Conservation (phyloP, 53 echinoderm and acorn worm species). For the Zoroaster sp. region DNA sequence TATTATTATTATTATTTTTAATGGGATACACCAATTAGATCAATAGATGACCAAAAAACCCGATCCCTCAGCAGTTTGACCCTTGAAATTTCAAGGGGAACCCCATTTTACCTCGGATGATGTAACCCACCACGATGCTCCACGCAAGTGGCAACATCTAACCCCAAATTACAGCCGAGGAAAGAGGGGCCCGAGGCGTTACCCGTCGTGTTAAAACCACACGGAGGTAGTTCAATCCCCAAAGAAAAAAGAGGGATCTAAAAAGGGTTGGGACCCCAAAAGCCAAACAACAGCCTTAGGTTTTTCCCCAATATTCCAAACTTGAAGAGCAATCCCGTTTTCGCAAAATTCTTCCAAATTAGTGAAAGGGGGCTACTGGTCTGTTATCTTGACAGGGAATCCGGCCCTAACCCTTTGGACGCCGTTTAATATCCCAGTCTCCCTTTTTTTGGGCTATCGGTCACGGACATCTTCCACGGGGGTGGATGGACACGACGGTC, state of each 20-base stretch:
- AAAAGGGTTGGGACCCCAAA: conserved; percentile 58
- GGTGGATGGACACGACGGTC: conserved; percentile 59
- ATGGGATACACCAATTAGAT: background rate
- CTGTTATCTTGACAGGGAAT: conserved; percentile 50
- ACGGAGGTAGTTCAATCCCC: conserved; percentile 68
- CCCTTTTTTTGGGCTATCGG: conserved; percentile 57
- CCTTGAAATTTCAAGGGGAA: conserved; percentile 43
- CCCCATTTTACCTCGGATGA: conserved; percentile 49
- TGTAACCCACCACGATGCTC: conserved; percentile 56
- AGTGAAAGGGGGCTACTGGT: conserved; percentile 77
- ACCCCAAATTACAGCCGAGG: conserved; percentile 59
- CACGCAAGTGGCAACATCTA: conserved; percentile 63
- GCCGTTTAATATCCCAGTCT: conserved; percentile 69
- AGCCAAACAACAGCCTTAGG: conserved; percentile 50
- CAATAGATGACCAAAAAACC: conserved; percentile 14
- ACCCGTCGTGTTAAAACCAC: conserved; percentile 49
- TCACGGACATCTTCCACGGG: conserved; percentile 78
- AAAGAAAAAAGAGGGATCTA: conserved; percentile 63
- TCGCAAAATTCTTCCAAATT: conserved; percentile 63
- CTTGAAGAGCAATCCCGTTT: conserved; percentile 58
- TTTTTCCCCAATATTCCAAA: conserved; percentile 51
- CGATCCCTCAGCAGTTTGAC: conserved; percentile 50
- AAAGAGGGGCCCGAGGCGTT: conserved; percentile 52
- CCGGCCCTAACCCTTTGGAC: conserved; percentile 69
- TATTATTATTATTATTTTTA: no score